phyloP scores from a whole-genome alignment of 2,113 vertebrate genomes.

The Leptocoma aspasia region DNA sequence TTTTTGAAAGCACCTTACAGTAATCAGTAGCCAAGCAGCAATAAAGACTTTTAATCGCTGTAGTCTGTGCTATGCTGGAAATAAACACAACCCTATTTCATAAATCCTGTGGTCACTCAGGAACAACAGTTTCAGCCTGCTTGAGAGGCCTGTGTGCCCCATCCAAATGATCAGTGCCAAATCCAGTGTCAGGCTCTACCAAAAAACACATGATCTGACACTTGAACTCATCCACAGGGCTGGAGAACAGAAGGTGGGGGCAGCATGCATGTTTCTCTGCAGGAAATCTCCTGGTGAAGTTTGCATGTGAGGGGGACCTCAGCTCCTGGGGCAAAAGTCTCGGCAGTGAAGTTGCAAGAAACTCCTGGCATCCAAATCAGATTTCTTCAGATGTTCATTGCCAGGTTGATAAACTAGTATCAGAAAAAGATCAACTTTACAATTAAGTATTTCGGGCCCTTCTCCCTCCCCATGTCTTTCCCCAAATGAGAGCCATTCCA shows the following conservation, averaged over 20 bases:
- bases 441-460: not conserved
- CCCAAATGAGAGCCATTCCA: not conserved
- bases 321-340: not conserved
- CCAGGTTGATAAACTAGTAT: conserved; percentile 62
- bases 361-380: not conserved
- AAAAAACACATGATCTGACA: not conserved
- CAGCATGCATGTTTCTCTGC: not conserved
- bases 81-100: not conserved
- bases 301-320: not conserved
- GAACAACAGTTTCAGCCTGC: not conserved
- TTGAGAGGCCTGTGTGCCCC: not conserved
- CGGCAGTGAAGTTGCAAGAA: not conserved
- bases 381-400: conserved; percentile 64
- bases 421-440: not conserved
- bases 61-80: not conserved
- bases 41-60: not conserved
- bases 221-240: not conserved
- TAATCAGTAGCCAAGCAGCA: not conserved
- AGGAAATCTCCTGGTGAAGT: not conserved
- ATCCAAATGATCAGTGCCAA: not conserved
- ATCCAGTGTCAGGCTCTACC: not conserved
- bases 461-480: not conserved
- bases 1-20: conserved; percentile 1
- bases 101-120: not conserved
- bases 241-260: not conserved